Conservation (phyloP, 1,140 invertebrate species). For the Diuraphis noxia region DNA sequence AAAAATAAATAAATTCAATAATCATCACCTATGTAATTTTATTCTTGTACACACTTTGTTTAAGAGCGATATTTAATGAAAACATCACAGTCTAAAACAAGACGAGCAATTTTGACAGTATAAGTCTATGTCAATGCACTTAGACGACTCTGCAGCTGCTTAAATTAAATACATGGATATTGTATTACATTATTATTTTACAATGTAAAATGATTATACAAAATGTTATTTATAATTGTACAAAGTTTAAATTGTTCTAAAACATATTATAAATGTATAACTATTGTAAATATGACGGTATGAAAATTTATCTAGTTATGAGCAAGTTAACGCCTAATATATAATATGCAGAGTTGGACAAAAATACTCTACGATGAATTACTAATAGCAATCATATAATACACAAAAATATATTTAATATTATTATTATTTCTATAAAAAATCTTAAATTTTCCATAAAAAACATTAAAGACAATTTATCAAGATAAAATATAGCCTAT, state of each 20-base stretch:
- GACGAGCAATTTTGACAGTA: neutral
- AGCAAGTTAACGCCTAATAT: too few species aligned
- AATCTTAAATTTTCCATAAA: too few species aligned
- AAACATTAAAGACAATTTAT: too few species aligned
- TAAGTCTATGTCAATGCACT: neutral
- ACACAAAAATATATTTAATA: too few species aligned
- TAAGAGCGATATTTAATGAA: neutral
- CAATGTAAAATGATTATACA: too few species aligned
- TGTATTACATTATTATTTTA: too few species aligned
- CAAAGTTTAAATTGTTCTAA: neutral
- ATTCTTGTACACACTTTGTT: neutral
- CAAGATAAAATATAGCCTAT: too few species aligned
- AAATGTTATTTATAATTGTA: too few species aligned
- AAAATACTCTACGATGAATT: neutral
- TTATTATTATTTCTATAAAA: too few species aligned
- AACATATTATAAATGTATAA: neutral
- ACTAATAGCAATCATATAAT: too few species aligned
- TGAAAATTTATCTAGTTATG: too few species aligned
- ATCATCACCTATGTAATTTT: neutral
- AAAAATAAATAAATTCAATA: neutral
- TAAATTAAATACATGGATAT: neutral
- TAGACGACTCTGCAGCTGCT: neutral
- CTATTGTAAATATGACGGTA: neutral
- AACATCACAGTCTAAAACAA: neutral
- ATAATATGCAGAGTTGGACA: too few species aligned